Evolutionary conservation across 2,797 vertebrate species (phyloP).

Genomic region (Percopsis omiscomaycus): DNA sequence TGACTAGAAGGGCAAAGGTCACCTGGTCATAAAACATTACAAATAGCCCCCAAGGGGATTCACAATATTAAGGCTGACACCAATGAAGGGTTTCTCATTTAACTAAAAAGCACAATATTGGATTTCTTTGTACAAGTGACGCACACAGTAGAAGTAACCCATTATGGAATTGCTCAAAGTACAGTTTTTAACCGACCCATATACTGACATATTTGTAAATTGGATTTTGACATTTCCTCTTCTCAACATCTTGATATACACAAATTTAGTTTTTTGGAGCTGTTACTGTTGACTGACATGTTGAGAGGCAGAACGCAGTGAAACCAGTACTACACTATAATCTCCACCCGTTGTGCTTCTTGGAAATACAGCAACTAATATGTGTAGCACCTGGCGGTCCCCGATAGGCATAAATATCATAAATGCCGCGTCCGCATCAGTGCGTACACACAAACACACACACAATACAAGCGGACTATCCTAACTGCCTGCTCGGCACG

Average conservation of each 20-base stretch:
- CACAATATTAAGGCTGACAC: constrained; percentile 19
- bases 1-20: constrained; percentile 45
- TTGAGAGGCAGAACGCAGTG: constrained; percentile 6
- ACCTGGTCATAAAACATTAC: constrained; percentile 13
- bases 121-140: constrained; percentile 27
- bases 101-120: constrained; percentile 13
- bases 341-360: constrained; percentile 15
- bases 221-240: no score
- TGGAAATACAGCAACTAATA: constrained; percentile 28
- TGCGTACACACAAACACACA: constrained; percentile 5
- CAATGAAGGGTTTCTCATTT: constrained; percentile 21
- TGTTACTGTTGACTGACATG: constrained; percentile 1
- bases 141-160: constrained; percentile 16
- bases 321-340: constrained; percentile 3
- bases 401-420: constrained; percentile 56
- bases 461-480: constrained; percentile 3
- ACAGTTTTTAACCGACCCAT: no score
- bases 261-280: not conserved
- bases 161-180: not conserved
- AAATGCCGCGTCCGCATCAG: constrained; percentile 27
- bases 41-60: constrained; percentile 30
- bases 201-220: no score
- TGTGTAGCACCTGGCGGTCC: constrained; percentile 43
- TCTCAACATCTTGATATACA: no score
- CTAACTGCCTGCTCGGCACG: constrained; percentile 57